A percentile compares a stretch with the other conserved stretches of the same genome.
These are phyloP conservation scores for Phalacrocorax carbo DNA, from an alignment of 2,113 vertebrate genomes.

Conservation along the genomic window DNA sequence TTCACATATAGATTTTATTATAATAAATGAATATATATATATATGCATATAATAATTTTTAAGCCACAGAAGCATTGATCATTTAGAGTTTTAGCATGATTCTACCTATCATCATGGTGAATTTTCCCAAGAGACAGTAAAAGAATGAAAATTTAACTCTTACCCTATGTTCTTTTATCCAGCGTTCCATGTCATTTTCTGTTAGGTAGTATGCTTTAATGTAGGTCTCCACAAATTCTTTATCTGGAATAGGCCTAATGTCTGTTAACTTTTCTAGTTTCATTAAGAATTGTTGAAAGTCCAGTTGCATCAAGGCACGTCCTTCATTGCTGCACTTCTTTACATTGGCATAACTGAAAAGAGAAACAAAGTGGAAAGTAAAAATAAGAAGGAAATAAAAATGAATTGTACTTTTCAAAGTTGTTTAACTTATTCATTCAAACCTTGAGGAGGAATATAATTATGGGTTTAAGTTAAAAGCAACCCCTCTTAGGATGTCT, in stretches of 20 bases:
- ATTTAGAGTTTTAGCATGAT: not conserved
- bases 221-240: conserved; percentile 98
- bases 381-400: not conserved
- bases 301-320: conserved; percentile 97
- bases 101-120: not conserved
- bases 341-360: conserved; percentile 90
- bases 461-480: not conserved
- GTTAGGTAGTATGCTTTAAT: conserved; percentile 99
- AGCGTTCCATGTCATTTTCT: conserved; percentile 97
- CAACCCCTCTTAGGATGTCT: not conserved
- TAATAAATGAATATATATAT: not conserved
- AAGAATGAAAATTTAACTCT: conserved; percentile 43
- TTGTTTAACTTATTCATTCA: not conserved
- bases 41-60: not conserved
- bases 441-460: not conserved
- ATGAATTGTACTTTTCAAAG: not conserved
- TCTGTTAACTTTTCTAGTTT: conserved; percentile 98
- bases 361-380: not conserved
- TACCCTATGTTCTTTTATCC: conserved; percentile 98
- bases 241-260: conserved; percentile 96
- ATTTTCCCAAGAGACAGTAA: not conserved
- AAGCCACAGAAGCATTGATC: not conserved
- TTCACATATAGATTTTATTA: not conserved
- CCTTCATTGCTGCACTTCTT: conserved; percentile 99
- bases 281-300: conserved; percentile 98